Percentiles rank a stretch among this genome's conserved stretches.
Evolutionary conservation across 2,113 vertebrate genomes (phyloP).

Genomic region (Donacobius atricapilla): DNA sequence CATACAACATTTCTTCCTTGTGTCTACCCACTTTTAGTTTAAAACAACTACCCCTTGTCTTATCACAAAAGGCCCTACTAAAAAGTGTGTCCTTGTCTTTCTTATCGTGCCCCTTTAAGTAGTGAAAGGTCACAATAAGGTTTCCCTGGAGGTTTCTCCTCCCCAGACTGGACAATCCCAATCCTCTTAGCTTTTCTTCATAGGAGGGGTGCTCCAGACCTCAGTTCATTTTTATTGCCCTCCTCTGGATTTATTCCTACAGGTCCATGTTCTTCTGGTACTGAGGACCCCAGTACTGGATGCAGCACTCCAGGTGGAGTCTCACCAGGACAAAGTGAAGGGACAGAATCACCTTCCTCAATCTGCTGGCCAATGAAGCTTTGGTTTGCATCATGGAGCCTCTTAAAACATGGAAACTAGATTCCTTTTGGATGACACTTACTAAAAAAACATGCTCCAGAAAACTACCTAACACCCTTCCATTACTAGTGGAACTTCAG

Average conservation of each 20-base stretch:
- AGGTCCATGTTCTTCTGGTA: rapidly evolving
- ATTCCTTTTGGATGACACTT: background rate
- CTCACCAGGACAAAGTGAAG: background rate
- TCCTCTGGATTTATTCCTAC: rapidly evolving
- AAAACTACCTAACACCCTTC: background rate
- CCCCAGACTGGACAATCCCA: background rate
- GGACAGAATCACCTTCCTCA: rapidly evolving
- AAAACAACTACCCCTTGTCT: background rate
- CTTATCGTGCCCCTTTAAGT: background rate
- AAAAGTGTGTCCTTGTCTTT: background rate
- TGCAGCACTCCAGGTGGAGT: rapidly evolving
- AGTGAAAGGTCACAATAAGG: background rate
- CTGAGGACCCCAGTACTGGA: background rate
- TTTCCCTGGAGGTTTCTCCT: background rate
- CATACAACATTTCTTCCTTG: background rate
- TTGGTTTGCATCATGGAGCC: background rate
- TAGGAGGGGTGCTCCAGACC: rapidly evolving
- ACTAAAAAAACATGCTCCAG: background rate
- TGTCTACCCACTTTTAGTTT: background rate
- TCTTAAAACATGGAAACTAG: background rate
- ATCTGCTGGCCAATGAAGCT: background rate
- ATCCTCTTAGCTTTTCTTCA: background rate
- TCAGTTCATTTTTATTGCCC: rapidly evolving
- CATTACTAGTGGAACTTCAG: background rate
- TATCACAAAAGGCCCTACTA: background rate